Percentiles rank a stretch among this genome's conserved stretches.
Conservation (phyloP, 2,797 vertebrate species). For the Petrocephalus schoutedeni region DNA sequence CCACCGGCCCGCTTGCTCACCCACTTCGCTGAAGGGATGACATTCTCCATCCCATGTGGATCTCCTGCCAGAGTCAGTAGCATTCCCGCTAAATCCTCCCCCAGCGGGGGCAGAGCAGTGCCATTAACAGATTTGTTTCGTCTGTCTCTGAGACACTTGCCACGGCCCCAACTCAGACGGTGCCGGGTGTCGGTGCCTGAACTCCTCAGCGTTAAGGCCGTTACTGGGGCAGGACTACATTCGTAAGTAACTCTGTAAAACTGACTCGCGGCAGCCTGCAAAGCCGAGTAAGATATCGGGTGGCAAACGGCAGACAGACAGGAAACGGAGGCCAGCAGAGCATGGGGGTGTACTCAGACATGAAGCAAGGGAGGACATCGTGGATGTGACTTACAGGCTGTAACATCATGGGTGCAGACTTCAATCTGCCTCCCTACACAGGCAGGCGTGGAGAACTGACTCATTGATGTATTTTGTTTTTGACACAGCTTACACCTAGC, state of each 20-base stretch:
- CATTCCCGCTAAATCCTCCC: background rate
- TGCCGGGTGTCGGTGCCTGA: background rate
- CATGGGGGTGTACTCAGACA: background rate
- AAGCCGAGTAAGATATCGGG: background rate
- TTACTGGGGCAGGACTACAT: slow-evolving; percentile 9
- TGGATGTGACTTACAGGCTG: background rate
- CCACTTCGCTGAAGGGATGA: background rate
- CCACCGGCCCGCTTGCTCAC: background rate
- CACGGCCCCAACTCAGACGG: background rate
- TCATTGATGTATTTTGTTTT: background rate
- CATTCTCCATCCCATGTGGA: background rate
- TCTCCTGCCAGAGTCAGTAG: background rate
- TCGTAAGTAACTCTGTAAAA: background rate
- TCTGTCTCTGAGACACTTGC: background rate
- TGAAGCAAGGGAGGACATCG: background rate
- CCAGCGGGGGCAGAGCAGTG: background rate
- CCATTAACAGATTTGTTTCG: background rate
- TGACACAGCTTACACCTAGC: background rate
- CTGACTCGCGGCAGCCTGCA: background rate
- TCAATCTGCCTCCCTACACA: background rate
- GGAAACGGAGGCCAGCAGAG: background rate
- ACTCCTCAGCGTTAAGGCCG: background rate
- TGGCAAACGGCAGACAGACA: background rate
- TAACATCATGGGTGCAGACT: background rate
- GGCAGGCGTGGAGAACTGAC: background rate